Conservation (phyloP, 1,140 invertebrate species). For the Eciton burchellii region DNA sequence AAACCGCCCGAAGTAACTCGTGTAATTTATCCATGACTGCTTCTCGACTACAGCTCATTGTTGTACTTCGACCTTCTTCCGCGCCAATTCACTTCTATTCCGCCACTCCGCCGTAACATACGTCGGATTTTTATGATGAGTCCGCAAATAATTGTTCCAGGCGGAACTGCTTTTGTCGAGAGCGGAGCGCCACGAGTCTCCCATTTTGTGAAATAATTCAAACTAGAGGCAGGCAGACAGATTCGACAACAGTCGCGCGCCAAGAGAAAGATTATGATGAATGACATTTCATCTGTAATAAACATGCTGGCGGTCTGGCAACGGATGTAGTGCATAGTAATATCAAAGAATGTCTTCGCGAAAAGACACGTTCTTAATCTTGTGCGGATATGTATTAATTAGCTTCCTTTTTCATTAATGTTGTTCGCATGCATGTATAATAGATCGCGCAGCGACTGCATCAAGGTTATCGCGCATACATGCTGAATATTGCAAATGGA, state of each 20-base stretch:
- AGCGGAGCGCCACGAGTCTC: not conserved
- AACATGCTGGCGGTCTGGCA: not conserved
- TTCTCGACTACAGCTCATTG: slow-evolving; percentile 66
- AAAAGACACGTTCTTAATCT: slow-evolving; percentile 38
- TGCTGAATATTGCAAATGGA: slow-evolving; percentile 42
- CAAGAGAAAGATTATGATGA: slow-evolving; percentile 12
- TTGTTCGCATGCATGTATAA: slow-evolving; percentile 31
- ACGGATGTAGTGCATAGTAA: not conserved
- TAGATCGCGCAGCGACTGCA: slow-evolving; percentile 21
- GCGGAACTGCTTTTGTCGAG: not conserved
- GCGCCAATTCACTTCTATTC: not conserved
- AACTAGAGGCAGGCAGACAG: slow-evolving; percentile 16
- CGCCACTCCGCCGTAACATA: not conserved
- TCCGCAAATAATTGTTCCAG: slow-evolving; percentile 43
- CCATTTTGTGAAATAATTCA: slow-evolving; percentile 47
- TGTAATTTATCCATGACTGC: slow-evolving; percentile 63
- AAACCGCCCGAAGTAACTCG: slow-evolving; percentile 66
- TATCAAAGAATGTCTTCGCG: not conserved
- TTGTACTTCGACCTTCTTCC: slow-evolving; percentile 44
- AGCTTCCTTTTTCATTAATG: slow-evolving; percentile 43
- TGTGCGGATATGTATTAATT: slow-evolving; percentile 41
- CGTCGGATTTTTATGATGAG: slow-evolving; percentile 29
- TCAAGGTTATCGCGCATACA: slow-evolving; percentile 20
- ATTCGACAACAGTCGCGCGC: not conserved
- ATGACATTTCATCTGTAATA: slow-evolving; percentile 34